These are phyloP conservation scores for Microchrysa polita DNA, from an alignment of 2,888 invertebrate species.

Conservation along the genomic window DNA sequence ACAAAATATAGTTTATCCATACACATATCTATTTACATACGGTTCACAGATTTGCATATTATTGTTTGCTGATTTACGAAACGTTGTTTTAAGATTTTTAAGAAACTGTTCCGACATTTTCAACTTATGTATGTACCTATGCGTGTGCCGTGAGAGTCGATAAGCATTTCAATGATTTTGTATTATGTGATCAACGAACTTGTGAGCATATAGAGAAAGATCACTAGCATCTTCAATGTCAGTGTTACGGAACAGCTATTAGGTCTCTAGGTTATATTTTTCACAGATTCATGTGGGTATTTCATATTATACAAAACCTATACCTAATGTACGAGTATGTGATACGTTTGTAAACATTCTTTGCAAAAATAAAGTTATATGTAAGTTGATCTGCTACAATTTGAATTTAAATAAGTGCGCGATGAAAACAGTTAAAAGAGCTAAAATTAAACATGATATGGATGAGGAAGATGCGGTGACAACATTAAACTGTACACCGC, in stretches of 20 bases:
- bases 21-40: conserved; percentile 1
- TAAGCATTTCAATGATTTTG: conserved; percentile 8
- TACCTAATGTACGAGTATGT: too few relatives aligned
- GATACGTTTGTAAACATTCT: too few relatives aligned
- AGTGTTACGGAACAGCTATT: conserved; percentile 25
- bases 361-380: too few relatives aligned
- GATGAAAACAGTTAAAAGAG: too few relatives aligned
- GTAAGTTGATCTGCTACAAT: too few relatives aligned
- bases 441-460: too few relatives aligned
- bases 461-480: too few relatives aligned
- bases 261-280: conserved; percentile 35
- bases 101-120: not conserved
- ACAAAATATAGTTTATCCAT: not conserved
- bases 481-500: too few relatives aligned
- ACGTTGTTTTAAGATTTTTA: not conserved
- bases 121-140: not conserved
- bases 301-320: not conserved
- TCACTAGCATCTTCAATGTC: conserved; percentile 31
- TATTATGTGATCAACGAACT: conserved; percentile 16
- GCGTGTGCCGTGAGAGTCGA: not conserved
- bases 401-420: too few relatives aligned
- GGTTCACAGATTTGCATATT: not conserved
- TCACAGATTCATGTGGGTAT: conserved; percentile 1
- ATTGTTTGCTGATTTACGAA: not conserved
- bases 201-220: conserved; percentile 20